These are phyloP conservation scores for Mus minutoides DNA, from an alignment of 2,797 vertebrate genomes.

Conservation along the genomic window DNA sequence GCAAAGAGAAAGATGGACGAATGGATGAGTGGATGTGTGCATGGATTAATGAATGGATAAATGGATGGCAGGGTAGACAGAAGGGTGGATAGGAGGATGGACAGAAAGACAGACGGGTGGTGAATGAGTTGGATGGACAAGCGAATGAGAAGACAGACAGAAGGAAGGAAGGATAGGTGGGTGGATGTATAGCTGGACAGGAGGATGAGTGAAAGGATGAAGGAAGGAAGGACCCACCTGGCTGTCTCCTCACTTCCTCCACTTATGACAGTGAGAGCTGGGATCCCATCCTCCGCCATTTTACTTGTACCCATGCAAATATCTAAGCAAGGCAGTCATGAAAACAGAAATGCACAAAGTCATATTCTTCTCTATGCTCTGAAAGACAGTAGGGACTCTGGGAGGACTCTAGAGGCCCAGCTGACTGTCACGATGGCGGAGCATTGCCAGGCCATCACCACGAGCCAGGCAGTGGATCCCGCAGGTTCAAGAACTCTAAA, in stretches of 20 bases:
- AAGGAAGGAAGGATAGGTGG: not conserved
- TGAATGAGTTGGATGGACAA: not conserved
- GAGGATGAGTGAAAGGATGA: too few species aligned
- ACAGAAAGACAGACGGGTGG: not conserved
- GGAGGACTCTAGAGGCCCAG: not conserved
- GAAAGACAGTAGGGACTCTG: not conserved
- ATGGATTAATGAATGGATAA: not conserved
- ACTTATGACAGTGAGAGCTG: not conserved
- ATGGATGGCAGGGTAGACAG: not conserved
- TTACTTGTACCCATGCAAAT: not conserved
- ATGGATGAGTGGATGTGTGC: not conserved
- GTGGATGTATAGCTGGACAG: too few species aligned
- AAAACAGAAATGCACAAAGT: conserved; percentile 13
- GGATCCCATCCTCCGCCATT: not conserved
- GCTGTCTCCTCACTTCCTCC: not conserved
- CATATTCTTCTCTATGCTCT: not conserved
- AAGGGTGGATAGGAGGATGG: not conserved
- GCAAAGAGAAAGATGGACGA: too few species aligned
- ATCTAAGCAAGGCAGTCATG: not conserved
- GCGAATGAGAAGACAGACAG: too few species aligned
- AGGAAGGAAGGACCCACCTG: not conserved
- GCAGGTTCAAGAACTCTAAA: not conserved
- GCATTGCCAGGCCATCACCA: not conserved
- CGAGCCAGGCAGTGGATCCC: not conserved
- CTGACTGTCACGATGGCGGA: not conserved